Evolutionary conservation across 2,797 vertebrate genomes (phyloP).

Genomic region (Tamandua tetradactyla): DNA sequence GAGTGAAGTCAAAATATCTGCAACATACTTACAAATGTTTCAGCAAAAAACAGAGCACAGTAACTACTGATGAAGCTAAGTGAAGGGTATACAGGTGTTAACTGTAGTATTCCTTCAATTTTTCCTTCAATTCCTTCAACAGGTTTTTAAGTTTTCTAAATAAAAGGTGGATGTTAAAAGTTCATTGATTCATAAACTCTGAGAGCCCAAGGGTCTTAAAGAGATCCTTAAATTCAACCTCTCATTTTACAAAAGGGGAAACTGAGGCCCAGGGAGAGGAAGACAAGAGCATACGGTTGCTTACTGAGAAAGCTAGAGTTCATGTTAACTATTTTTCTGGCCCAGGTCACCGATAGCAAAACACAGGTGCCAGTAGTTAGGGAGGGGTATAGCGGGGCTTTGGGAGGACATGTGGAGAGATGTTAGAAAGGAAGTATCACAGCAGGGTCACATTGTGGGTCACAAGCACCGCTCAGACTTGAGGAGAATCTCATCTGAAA

Average conservation of each 20-base stretch:
- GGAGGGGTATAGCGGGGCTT: background rate
- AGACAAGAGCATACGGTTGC: background rate
- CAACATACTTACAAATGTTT: background rate
- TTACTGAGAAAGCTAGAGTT: background rate
- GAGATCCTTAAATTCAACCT: background rate
- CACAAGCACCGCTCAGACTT: background rate
- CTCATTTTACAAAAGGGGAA: background rate
- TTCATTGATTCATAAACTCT: background rate
- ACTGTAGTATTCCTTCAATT: background rate
- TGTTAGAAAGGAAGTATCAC: too few species aligned
- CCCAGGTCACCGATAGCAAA: accelerated
- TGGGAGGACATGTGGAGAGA: background rate
- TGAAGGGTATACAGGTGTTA: background rate
- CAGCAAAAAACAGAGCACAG: background rate
- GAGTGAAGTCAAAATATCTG: background rate
- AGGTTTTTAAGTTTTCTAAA: conserved; percentile 1
- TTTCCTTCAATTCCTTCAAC: too few species aligned
- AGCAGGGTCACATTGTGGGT: background rate
- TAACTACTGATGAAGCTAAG: background rate
- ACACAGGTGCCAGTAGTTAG: background rate
- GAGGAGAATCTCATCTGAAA: background rate
- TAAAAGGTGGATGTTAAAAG: background rate
- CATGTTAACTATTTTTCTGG: background rate
- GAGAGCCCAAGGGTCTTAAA: background rate
- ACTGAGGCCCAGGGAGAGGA: background rate